Evolutionary conservation across 2,797 vertebrate genomes (phyloP), one percentile per base, ranked within the genome.

Genomic region (Thaleichthys pacificus): DNA sequence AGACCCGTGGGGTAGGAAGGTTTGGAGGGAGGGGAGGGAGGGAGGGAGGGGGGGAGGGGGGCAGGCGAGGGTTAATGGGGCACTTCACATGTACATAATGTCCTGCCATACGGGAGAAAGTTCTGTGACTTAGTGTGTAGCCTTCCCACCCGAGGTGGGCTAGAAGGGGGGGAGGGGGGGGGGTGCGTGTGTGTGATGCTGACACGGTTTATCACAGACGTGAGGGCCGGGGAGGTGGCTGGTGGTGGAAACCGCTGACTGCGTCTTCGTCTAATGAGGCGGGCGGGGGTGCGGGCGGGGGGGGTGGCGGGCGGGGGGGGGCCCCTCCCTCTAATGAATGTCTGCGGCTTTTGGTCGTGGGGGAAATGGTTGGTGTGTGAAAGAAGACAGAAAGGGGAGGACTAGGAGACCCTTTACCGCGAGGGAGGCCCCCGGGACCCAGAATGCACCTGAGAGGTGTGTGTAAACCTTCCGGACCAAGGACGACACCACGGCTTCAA

Each of bases 201-300:
- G 74, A 75, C 66, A 47, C 66, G 35, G 49, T 67, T 72, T 70
- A 19, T 74, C 61, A 71, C 14, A 4, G 60, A 62, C 58, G 32
- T 69, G 71, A 80, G 71, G 73, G 76, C 75, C 49, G 71, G n/a
- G 32, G 30, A 70, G 42, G 38, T 42, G 21, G 66, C 68, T 74
- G 61, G 73, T 14, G 15, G 26, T 61, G 58, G 30, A 74, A 76
- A 61, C 32, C 64, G 80, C 69, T 82, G 77, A 79, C 51, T 24
- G 61, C 21, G 69, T 65, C 64, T 64, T 14, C 67, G 26, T 30
- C 28, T 75, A 74, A 67, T 70, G 70, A 67, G 62, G 56, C n/a
- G 63, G 49, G 42, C 38, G 61, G 65, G 61, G 51, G 51, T 1
- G 26, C 26, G 26, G 26, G 1, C 2, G 26, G 26, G 26, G 26